Evolutionary conservation across 2,113 vertebrate genomes (phyloP).

Genomic region (Chamaetylas fuelleborni): DNA sequence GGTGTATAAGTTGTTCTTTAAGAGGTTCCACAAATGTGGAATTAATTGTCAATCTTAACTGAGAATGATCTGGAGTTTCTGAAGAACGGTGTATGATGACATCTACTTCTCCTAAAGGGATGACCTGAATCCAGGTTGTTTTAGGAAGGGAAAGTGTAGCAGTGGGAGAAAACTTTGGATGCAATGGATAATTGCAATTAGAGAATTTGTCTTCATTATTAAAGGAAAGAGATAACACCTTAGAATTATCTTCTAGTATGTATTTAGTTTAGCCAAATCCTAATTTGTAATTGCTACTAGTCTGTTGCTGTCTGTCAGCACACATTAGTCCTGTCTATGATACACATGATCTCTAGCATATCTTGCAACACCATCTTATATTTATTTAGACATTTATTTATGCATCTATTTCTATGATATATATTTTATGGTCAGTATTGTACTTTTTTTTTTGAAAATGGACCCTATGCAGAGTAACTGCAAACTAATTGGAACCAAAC

Average conservation of each 20-base stretch:
- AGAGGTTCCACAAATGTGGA: not conserved
- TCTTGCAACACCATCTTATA: not conserved
- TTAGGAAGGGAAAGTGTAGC: not conserved
- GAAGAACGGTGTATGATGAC: not conserved
- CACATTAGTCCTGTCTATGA: not conserved
- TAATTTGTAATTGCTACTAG: not conserved
- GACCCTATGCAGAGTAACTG: not conserved
- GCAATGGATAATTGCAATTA: not conserved
- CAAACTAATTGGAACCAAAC: not conserved
- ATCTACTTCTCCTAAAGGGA: not conserved
- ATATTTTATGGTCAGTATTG: not conserved
- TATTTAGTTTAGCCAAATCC: not conserved
- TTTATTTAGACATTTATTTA: not conserved
- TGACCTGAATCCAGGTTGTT: not conserved
- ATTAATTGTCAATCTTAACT: not conserved
- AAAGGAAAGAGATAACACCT: not conserved
- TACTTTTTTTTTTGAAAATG: not conserved
- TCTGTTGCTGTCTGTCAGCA: not conserved
- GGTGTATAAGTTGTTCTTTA: not conserved
- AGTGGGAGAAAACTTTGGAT: not conserved
- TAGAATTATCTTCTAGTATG: not conserved
- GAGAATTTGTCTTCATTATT: not conserved
- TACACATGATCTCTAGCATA: fast-evolving
- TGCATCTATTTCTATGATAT: not conserved
- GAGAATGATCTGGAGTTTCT: not conserved